Conservation (phyloP, 2,113 vertebrate genomes). For the Oryzias celebensis region DNA sequence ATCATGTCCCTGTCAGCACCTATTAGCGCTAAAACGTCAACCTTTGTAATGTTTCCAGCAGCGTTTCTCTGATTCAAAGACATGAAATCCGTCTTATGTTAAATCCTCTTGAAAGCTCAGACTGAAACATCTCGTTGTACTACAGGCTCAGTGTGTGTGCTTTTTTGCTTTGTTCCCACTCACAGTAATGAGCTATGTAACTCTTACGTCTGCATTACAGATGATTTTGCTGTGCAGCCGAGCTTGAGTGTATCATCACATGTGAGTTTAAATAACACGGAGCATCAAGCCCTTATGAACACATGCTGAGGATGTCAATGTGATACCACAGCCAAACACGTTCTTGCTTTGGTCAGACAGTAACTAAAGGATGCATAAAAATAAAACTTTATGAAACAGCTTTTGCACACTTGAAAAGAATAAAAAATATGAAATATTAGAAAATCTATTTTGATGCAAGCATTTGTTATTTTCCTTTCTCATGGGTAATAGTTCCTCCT, state of each 20-base stretch:
- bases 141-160: constrained; percentile 5
- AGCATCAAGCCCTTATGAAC: constrained; percentile 49
- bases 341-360: neutral
- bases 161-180: constrained; percentile 32
- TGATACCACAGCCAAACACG: neutral
- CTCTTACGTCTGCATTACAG: constrained; percentile 58
- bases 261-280: constrained; percentile 63
- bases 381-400: too few species aligned
- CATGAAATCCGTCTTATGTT: constrained; percentile 42
- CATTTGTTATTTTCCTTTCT: too few species aligned
- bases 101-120: constrained; percentile 52
- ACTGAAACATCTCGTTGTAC: constrained; percentile 29
- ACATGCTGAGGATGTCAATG: constrained; percentile 14
- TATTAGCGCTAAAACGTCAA: constrained; percentile 22
- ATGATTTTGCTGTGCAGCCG: constrained; percentile 43
- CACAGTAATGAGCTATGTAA: constrained; percentile 57
- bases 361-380: too few species aligned
- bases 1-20: constrained; percentile 10
- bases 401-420: too few species aligned
- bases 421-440: too few species aligned
- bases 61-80: constrained; percentile 15
- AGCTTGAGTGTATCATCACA: constrained; percentile 54
- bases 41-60: constrained; percentile 43
- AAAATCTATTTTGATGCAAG: too few species aligned
- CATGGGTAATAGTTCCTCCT: too few species aligned